A percentile compares a stretch with the other conserved stretches of the same genome.
Evolutionary conservation across 2,888 invertebrate species (phyloP).

Genomic region (Tiphia femorata): DNA sequence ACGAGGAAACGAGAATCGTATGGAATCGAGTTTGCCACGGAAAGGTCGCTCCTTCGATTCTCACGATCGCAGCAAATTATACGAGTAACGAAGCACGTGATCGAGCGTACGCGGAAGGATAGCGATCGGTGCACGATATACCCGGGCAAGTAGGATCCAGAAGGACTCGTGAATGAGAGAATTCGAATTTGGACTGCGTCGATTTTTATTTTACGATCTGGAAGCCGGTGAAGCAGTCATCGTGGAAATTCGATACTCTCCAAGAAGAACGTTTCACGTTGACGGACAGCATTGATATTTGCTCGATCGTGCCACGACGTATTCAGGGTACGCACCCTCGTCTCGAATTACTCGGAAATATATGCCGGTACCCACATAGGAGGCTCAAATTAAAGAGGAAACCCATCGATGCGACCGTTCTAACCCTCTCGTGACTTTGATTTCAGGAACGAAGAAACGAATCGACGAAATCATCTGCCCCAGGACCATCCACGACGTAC

Average conservation of each 20-base stretch:
- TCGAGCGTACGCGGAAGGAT: constrained; percentile 1
- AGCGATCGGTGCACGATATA: no score
- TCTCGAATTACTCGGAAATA: no score
- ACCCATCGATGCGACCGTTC: constrained; percentile 37
- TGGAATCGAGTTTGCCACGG: constrained; percentile 10
- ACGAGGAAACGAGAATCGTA: constrained; percentile 13
- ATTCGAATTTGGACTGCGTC: no score
- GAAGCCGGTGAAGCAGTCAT: no score
- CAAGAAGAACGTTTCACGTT: no score
- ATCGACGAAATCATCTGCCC: constrained; percentile 72
- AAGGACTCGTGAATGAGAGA: no score
- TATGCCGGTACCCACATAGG: constrained; percentile 14
- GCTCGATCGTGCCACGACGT: no score
- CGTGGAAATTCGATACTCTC: no score
- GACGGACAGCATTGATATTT: no score
- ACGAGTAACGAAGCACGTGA: constrained; percentile 21
- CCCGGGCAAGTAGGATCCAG: no score
- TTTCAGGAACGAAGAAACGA: constrained; percentile 70
- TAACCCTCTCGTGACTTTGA: constrained; percentile 35
- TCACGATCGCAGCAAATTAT: constrained; percentile 22
- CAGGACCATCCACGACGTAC: constrained; percentile 75
- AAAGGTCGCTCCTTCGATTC: constrained; percentile 12
- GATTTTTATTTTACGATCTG: no score
- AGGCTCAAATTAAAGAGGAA: constrained; percentile 29
- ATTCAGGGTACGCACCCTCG: no score